Evolutionary conservation across 2,888 invertebrate genomes (phyloP), one percentile per base, ranked within the genome.

Genomic region (Amphipyra tragopoginis): DNA sequence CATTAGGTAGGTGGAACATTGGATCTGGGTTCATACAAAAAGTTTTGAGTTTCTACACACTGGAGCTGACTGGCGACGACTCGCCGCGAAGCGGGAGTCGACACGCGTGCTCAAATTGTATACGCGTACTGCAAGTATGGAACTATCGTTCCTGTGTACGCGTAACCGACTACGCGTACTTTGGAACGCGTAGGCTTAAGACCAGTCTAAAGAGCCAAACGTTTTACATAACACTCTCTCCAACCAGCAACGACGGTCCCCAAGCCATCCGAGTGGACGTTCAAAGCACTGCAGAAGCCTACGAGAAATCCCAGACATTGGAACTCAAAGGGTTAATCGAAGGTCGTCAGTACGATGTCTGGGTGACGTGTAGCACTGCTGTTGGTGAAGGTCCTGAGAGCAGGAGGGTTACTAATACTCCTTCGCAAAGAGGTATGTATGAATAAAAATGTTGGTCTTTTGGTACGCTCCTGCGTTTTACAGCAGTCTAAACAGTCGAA

Each of bases 321-420:
- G 95, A 96, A 64, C 86, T 95, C 7, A 93, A 96, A 47, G 93
- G 95, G 0, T 85, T 97, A 9, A 91, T 86, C 34, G 95, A 92
- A 79, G 95, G 95, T 13, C 90, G 95, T 0, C 94, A 95, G 71
- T 96, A 96, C 73, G 96, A 96, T 67, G 96, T 96, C n/a, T 96
- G 96, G 95, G 96, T 97, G 7, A 96, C 96, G 0, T 96, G 96
- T 0, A 96, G 95, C 54, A 96, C 96, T 1, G 89, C 90, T 0
- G 94, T 96, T 0, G 97, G 97, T 0, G 96, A 96, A 79, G 95
- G 95, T 0, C 95, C 95, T 0, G 92, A 93, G 38, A 95, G 94
- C 51, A 86, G 90, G 44, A 88, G 93, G n/a, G 95, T 95, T 26
- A 91, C 93, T 9, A 95, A 95, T 47, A 91, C 93, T 2, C 95